Base-by-base conservation (phyloP, 2,797 vertebrate species). In the Falco cherrug region DNA sequence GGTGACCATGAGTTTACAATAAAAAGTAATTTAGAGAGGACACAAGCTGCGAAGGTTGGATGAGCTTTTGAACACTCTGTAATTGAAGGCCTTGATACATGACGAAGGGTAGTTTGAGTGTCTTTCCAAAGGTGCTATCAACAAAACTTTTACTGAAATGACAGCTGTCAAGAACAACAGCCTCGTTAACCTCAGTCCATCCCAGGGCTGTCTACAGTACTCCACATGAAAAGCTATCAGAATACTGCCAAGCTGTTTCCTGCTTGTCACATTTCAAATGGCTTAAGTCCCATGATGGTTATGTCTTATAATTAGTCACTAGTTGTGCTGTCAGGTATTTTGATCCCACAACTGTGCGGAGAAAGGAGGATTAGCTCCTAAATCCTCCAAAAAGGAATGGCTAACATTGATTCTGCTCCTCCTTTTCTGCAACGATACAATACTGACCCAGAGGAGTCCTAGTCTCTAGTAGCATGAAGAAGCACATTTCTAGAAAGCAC, bases 11-110 rank as follows among this genome's bases (percentile, higher is more conserved):
- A 95, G 48, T 92, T 93, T 86, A 91, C 45, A 91, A 85, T 67
- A 84, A 91, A 71, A 92, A 93, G 83, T 63, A 75, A 87, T 94
- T 87, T 83, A 83, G 53, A 74, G 33, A 93, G 68, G 83, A 90
- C 80, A 89, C 48, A 69, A 88, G 41, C 83, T 74, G 73, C 86
- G 92, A 86, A 87, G 92, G 65, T 82, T 83, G 57, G 63, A 70
- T 50, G 76, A 94, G 83, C 60, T 81, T 76, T 64, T 63, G 77
- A 85, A 45, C 28, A 28, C 39, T 77, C 60, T 21, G 50, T 81
- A 88, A 93, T 39, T 83, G 87, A 93, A 89, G 93, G 60, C 69
- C 76, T 83, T 84, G 73, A 61, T 78, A 63, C 5, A 17, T 89
- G 84, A 80, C 90, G 89, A 91, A 81, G 61, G 63, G 45, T 18